Evolutionary conservation across 53 echinoderm and acorn worm species (phyloP), one percentile per base, ranked within the genome.

Genomic region (Patiria pectinifera): DNA sequence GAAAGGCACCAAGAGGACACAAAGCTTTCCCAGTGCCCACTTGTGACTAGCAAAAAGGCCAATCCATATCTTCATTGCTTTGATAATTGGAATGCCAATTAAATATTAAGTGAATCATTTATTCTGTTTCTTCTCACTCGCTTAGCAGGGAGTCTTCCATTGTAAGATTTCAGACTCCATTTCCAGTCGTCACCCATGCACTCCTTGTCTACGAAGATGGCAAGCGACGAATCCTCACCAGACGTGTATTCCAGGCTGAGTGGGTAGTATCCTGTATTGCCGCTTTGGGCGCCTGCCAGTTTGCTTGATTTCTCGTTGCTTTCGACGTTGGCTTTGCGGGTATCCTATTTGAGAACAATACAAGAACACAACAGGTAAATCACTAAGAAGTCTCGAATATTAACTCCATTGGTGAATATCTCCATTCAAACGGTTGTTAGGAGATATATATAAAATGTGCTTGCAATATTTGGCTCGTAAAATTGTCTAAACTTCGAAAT

Each of bases 41-140:
- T n/a, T 13, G 23, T 23, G 11, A 5, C 12, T 77, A 26, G 35
- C 35, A 35, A 35, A 35, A 35, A 35, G 1, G 35, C 1, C 35
- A 35, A 35, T 35, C 35, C 0, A 1, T 35, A 35, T 35, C 0
- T 35, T 35, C 0, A 35, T 35, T 35, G 35, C 35, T 35, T 35
- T 35, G 35, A 0, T 35, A 35, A 35, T 0, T 35, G 35, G 35
- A 60, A 11, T 60, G 8, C 60, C 8, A 12, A 11, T 1, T 35
- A 35, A 35, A 35, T 35, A 35, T 7, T 7, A 77, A 35, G 26
- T 43, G 10, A 8, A 25, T 14, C 2, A 59, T 93, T 1, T 1
- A 45, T 15, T 0, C 63, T 25, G 35, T 35, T 35, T 13, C 3
- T 24, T 19, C 86, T 93, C 81, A 94, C 94, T 60, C 44, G 66